Conservation (phyloP, 1,140 invertebrate genomes). For the Cydia fagiglandana region DNA sequence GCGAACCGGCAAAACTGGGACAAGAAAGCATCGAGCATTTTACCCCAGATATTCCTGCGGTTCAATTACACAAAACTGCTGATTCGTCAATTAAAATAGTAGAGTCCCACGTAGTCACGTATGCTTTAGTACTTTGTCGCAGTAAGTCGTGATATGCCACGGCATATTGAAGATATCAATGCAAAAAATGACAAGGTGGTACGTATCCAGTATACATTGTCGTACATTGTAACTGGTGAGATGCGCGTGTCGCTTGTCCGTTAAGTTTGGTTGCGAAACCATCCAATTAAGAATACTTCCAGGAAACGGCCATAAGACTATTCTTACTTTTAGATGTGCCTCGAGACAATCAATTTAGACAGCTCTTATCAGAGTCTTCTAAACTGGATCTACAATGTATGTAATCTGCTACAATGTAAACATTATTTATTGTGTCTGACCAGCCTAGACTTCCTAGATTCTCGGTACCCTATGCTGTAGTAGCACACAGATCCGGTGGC, state of each 20-base stretch:
- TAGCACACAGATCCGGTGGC: too few species aligned
- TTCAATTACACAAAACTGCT: constrained; percentile 33
- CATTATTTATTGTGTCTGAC: too few species aligned
- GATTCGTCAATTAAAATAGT: constrained; percentile 24
- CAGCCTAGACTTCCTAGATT: too few species aligned
- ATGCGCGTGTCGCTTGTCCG: constrained; percentile 4
- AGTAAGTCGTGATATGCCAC: background rate
- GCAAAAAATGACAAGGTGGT: background rate
- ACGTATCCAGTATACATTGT: background rate
- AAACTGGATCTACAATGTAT: background rate
- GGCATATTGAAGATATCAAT: background rate
- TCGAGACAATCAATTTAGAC: background rate
- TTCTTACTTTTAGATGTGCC: background rate
- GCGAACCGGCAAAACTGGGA: constrained; percentile 70
- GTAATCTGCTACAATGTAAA: too few species aligned
- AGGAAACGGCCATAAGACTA: background rate
- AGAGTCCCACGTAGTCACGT: background rate
- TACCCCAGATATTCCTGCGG: constrained; percentile 46
- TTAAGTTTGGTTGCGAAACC: constrained; percentile 4
- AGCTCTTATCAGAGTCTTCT: background rate
- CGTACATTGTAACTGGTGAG: constrained; percentile 8
- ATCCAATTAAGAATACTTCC: constrained; percentile 24
- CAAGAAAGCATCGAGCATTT: constrained; percentile 63
- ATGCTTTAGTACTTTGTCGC: background rate
- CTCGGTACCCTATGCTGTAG: too few species aligned